Conservation (phyloP, 2,113 vertebrate genomes). For the Globicephala melas region DNA sequence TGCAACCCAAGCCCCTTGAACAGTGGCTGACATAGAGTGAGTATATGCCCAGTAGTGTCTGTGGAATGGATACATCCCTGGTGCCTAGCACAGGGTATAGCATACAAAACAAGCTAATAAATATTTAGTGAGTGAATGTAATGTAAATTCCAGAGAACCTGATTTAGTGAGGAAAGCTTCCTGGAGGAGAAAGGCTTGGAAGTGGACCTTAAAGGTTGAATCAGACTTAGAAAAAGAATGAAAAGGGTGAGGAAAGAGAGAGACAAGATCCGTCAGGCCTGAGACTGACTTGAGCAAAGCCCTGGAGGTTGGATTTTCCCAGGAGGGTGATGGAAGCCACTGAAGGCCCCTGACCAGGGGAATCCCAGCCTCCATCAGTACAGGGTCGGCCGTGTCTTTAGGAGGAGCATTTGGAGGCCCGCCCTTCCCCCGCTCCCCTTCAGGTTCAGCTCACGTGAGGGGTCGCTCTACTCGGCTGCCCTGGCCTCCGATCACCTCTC, state of each 20-base stretch:
- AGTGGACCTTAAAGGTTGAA: neutral
- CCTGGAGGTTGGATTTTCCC: neutral
- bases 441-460: slow-evolving; percentile 81
- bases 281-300: neutral
- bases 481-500: slow-evolving; percentile 87
- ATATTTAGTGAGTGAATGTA: neutral
- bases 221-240: neutral
- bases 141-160: neutral
- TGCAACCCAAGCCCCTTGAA: neutral
- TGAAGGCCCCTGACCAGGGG: neutral
- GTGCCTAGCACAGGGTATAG: neutral
- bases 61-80: neutral
- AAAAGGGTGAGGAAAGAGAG: neutral
- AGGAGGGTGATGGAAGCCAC: neutral
- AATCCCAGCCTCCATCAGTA: neutral
- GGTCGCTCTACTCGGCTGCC: slow-evolving; percentile 86
- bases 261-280: neutral
- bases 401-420: neutral
- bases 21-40: neutral
- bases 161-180: neutral
- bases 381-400: neutral
- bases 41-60: neutral
- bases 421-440: neutral
- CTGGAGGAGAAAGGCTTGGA: neutral
- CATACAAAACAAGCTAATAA: neutral